Evolutionary conservation across 2,888 invertebrate species (phyloP), one percentile per base, ranked within the genome.

Genomic region (Drosophila recens): DNA sequence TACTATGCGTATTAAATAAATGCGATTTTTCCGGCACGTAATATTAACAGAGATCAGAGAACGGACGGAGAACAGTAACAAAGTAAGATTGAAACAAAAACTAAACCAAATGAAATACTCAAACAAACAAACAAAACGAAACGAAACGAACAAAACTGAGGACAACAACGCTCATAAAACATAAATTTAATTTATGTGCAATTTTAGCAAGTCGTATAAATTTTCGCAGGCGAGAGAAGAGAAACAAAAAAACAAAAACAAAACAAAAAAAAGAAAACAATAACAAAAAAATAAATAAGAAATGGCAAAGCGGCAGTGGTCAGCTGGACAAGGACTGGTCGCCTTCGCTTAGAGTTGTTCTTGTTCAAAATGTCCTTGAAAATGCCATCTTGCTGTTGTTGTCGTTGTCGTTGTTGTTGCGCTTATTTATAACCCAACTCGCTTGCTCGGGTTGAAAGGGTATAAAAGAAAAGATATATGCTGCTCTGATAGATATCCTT

Each of bases 111-210:
- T 4, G 46, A 58, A 48, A 45, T 2, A 15, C 46, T n/a, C n/a
- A 2, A 13, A 13, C 13, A 38, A 57, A n/a, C 38, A 45, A 20
- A 27, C 51, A 42, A 36, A 53, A 11, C 30, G n/a, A 38, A 52
- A 1, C 17, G 17, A 61, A 67, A 42, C 11, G 6, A 43, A 33
- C 30, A 11, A 11, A 71, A 57, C 53, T 75, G 66, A 84, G 80
- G 85, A 89, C 89, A 84, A 79, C 79, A 84, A 79, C 79, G 82
- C 82, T 89, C 86, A 89, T 87, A 89, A 89, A 88, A 87, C 87
- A 87, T 87, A 89, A 89, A 87, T 87, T 87, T 87, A 89, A 87
- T 87, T 87, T 87, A 87, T 87, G 87, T 87, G 89, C 87, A 89
- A 89, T 89, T 89, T 87, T 87, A 86, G 86, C 85, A 89, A 86